phyloP scores from a whole-genome alignment of 1,140 invertebrate genomes.

The Eumeta japonica region DNA sequence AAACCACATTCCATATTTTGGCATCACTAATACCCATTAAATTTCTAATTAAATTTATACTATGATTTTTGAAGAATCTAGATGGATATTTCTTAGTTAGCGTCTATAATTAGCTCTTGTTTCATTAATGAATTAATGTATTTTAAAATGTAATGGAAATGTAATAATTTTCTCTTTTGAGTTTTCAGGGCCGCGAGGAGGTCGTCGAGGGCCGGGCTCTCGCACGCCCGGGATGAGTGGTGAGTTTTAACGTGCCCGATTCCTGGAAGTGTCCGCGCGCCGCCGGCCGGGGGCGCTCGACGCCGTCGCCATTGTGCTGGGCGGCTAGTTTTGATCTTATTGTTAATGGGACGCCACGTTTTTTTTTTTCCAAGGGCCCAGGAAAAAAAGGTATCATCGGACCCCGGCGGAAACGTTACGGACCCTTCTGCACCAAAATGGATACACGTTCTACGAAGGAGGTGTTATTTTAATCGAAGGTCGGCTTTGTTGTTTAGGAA shows the following conservation, averaged over 20 bases:
- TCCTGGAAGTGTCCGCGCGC: slow-evolving; percentile 45
- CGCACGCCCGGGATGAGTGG: slow-evolving; percentile 48
- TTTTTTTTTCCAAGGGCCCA: slow-evolving; percentile 41
- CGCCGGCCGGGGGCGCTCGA: slow-evolving; percentile 50
- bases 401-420: slow-evolving; percentile 53
- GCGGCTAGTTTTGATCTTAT: slow-evolving; percentile 58
- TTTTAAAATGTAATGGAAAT: too few species aligned
- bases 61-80: too few species aligned
- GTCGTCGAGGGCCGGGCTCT: too few species aligned
- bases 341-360: slow-evolving; percentile 56
- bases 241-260: slow-evolving; percentile 42
- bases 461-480: slow-evolving; percentile 54
- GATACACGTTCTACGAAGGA: slow-evolving; percentile 50
- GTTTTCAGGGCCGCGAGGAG: too few species aligned
- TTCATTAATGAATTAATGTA: too few species aligned
- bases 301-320: slow-evolving; percentile 47
- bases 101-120: too few species aligned
- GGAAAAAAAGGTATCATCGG: slow-evolving; percentile 52
- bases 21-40: too few species aligned
- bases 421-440: slow-evolving; percentile 50
- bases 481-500: slow-evolving; percentile 51
- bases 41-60: too few species aligned
- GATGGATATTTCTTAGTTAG: too few species aligned
- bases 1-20: too few species aligned
- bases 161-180: too few species aligned